These are phyloP conservation scores for Tautogolabrus adspersus DNA, from an alignment of 2,113 vertebrate genomes.

Conservation along the genomic window DNA sequence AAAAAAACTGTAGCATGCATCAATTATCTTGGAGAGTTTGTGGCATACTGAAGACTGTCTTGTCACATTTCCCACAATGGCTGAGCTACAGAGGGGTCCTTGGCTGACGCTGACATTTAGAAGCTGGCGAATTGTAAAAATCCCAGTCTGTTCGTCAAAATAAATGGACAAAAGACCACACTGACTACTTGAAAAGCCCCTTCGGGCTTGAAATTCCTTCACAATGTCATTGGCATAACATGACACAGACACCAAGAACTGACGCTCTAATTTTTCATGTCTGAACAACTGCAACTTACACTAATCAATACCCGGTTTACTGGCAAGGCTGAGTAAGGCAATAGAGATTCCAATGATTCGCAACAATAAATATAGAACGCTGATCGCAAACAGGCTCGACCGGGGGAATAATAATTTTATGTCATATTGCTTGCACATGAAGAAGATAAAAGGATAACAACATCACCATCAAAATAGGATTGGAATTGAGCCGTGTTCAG, in stretches of 20 bases:
- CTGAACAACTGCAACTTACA: constrained; percentile 66
- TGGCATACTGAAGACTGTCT: constrained; percentile 70
- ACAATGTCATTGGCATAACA: constrained; percentile 73
- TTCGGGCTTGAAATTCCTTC: constrained; percentile 73
- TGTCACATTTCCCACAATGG: constrained; percentile 78
- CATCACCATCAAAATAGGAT: neutral
- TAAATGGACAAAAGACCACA: constrained; percentile 75
- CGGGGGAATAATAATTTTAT: constrained; percentile 10
- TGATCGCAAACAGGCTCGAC: constrained; percentile 24
- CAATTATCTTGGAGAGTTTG: constrained; percentile 81
- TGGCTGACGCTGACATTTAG: constrained; percentile 81
- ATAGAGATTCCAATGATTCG: constrained; percentile 54
- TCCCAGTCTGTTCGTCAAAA: constrained; percentile 70
- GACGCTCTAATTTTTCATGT: constrained; percentile 66
- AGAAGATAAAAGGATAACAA: constrained; percentile 13
- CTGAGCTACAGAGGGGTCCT: constrained; percentile 68
- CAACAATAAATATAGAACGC: constrained; percentile 52
- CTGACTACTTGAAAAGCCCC: constrained; percentile 64
- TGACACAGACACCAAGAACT: constrained; percentile 55
- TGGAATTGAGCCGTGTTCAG: constrained; percentile 22
- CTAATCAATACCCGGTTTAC: constrained; percentile 72
- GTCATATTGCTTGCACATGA: constrained; percentile 5
- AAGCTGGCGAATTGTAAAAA: constrained; percentile 78
- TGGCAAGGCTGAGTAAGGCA: constrained; percentile 63
- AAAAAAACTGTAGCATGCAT: constrained; percentile 71